These are phyloP conservation scores for Chrysotoxum bicinctum DNA, from an alignment of 2,888 invertebrate genomes.

Conservation along the genomic window DNA sequence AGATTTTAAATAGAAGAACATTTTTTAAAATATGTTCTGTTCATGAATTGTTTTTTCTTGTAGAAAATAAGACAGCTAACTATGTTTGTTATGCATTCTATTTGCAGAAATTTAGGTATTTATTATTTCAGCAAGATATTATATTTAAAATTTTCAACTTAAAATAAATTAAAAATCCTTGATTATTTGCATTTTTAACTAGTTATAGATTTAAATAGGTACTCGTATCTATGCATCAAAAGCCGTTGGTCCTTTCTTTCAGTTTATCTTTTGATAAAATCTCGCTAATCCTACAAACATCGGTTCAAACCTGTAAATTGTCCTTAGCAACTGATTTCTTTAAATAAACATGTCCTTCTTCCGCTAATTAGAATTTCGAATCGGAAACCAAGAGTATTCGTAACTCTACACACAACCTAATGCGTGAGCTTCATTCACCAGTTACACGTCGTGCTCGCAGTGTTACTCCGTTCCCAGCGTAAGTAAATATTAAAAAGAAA, in stretches of 20 bases:
- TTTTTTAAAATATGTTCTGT: no score
- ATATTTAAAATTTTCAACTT: no score
- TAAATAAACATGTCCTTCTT: neutral
- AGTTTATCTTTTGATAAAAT: neutral
- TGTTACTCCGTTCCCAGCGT: constrained; percentile 82
- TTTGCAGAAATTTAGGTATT: no score
- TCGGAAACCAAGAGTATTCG: constrained; percentile 92
- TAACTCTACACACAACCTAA: constrained; percentile 88
- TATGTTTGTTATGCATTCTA: no score
- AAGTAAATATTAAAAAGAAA: constrained; percentile 56
- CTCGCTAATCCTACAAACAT: neutral
- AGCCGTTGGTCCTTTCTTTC: neutral
- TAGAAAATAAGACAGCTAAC: no score
- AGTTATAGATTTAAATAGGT: no score
- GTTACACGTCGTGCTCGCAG: constrained; percentile 88
- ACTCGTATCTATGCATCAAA: no score
- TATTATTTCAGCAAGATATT: no score
- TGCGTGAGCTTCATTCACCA: constrained; percentile 89
- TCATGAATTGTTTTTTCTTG: no score
- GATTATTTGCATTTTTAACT: no score
- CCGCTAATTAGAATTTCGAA: constrained; percentile 87
- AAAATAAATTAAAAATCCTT: no score
- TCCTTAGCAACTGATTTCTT: neutral
- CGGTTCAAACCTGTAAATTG: neutral
- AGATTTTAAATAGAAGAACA: no score